phyloP scores from a whole-genome alignment of 2,113 vertebrate genomes.

The Myiozetetes cayanensis region DNA sequence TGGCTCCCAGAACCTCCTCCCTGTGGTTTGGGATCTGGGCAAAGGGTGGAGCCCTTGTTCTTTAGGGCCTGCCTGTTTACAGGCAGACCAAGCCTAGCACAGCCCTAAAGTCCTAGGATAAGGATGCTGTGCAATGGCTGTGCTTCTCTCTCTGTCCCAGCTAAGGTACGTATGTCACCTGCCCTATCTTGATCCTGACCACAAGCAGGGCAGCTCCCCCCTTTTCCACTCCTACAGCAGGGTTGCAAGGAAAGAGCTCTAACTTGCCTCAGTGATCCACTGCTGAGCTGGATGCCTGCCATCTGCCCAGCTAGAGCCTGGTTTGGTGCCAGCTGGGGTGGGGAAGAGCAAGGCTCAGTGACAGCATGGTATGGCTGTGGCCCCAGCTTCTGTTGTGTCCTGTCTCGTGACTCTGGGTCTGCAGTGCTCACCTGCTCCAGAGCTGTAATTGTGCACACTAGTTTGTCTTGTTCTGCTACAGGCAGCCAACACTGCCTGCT shows the following conservation, averaged over 20 bases:
- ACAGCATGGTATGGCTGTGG: neutral
- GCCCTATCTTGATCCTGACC: neutral
- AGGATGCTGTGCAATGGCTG: neutral
- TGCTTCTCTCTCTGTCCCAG: neutral
- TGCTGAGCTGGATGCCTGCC: neutral
- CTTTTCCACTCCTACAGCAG: no score
- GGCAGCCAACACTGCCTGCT: neutral
- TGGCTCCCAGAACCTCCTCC: neutral
- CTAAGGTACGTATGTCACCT: rapidly evolving
- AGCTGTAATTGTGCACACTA: neutral
- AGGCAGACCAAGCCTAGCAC: neutral
- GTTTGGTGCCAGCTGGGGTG: neutral
- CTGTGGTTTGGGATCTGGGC: neutral
- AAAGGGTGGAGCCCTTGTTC: neutral
- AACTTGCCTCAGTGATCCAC: neutral
- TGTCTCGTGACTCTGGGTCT: neutral
- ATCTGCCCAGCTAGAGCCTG: neutral
- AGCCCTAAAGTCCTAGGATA: neutral
- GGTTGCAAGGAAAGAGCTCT: neutral
- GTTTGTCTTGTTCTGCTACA: neutral
- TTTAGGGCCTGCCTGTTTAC: neutral
- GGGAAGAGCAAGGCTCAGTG: neutral
- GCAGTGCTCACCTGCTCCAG: neutral
- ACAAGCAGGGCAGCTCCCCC: neutral
- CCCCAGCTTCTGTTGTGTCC: neutral